phyloP scores from a whole-genome alignment of 2,113 vertebrate species.

The Aspiorhynchus laticeps region DNA sequence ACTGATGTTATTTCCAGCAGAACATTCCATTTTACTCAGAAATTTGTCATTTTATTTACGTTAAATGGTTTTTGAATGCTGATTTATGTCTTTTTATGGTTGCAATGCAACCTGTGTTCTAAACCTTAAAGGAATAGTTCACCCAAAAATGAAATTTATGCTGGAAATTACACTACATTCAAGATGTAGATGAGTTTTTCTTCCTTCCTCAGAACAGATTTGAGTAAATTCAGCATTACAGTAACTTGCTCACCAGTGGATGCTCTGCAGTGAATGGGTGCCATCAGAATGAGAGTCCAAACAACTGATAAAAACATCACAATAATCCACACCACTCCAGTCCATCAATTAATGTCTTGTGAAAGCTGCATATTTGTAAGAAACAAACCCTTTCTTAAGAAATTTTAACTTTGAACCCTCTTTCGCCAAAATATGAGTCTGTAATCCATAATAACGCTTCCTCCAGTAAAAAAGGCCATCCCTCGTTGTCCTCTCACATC shows the following conservation, averaged over 20 bases:
- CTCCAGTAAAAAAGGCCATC: neutral
- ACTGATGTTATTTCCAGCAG: too few species aligned
- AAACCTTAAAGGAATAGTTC: neutral
- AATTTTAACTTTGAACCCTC: neutral
- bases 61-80: neutral
- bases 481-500: neutral
- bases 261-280: neutral
- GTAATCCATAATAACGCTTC: neutral
- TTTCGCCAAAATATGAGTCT: too few species aligned
- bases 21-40: too few species aligned
- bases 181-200: too few species aligned
- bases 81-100: neutral
- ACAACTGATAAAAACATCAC: neutral
- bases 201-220: neutral
- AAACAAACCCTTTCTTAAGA: neutral
- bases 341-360: neutral
- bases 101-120: neutral
- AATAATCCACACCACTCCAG: neutral
- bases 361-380: neutral
- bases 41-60: neutral
- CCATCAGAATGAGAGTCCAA: neutral
- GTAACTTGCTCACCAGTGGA: neutral
- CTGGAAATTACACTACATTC: too few species aligned
- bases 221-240: neutral
- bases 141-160: too few species aligned